Percentiles rank a stretch among this genome's conserved stretches.
Conservation (phyloP, 2,797 vertebrate genomes). For the Pipistrellus pygmaeus region DNA sequence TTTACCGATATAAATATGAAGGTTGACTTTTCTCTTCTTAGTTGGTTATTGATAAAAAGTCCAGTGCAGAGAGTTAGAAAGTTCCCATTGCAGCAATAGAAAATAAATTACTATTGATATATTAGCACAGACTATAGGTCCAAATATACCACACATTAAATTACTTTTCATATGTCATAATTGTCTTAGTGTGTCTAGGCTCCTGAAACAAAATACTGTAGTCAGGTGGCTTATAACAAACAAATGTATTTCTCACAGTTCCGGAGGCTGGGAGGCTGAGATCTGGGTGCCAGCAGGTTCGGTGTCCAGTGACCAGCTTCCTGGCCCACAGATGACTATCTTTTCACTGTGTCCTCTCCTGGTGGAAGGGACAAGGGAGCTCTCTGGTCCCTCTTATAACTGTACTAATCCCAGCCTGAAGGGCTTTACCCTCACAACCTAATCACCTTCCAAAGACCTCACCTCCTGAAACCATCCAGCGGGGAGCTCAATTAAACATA, state of each 20-base stretch:
- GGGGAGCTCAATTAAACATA: neutral
- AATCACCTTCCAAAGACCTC: neutral
- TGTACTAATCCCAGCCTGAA: neutral
- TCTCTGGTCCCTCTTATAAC: neutral
- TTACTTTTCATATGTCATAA: neutral
- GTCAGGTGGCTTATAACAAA: neutral
- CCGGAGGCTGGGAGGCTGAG: neutral
- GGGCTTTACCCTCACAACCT: neutral
- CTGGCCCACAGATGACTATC: neutral
- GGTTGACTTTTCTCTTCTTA: slow-evolving; percentile 9
- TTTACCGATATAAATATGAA: neutral
- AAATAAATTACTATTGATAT: slow-evolving; percentile 18
- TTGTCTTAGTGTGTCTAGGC: neutral
- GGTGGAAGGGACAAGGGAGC: too few species aligned
- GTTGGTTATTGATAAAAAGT: slow-evolving; percentile 3
- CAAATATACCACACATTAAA: neutral
- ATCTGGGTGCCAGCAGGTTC: neutral
- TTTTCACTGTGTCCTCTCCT: neutral
- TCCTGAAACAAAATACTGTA: neutral
- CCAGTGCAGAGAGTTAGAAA: neutral
- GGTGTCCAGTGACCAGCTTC: neutral
- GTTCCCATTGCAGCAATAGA: neutral
- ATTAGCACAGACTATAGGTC: neutral
- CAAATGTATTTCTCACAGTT: neutral
- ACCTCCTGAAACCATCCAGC: neutral